These are phyloP conservation scores for Semotilus atromaculatus DNA, from an alignment of 2,797 vertebrate genomes.

Conservation along the genomic window DNA sequence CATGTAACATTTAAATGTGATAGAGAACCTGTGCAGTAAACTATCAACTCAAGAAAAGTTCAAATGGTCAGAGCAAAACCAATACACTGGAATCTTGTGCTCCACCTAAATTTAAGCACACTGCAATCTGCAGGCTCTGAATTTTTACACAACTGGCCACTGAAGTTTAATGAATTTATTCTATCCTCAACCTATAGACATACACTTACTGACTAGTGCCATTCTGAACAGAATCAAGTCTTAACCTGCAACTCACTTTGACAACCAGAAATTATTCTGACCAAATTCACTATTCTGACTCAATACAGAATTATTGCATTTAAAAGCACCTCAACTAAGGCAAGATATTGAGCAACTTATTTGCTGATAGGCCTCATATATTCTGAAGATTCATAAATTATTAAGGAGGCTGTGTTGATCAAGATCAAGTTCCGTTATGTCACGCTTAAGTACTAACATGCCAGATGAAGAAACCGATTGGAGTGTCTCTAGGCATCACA, in stretches of 20 bases:
- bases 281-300: background rate
- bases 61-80: background rate
- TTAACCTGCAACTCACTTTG: background rate
- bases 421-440: conserved; percentile 24
- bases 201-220: background rate
- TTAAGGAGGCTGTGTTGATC: background rate
- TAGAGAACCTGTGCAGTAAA: background rate
- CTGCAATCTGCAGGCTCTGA: background rate
- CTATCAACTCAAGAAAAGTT: background rate
- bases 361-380: background rate
- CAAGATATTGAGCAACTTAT: background rate
- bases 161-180: background rate
- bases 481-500: conserved; percentile 7
- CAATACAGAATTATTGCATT: background rate
- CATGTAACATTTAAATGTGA: background rate
- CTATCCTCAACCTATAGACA: background rate
- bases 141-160: background rate
- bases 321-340: background rate
- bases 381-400: background rate
- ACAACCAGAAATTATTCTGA: background rate
- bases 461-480: conserved; percentile 41
- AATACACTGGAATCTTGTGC: background rate
- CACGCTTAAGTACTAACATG: background rate
- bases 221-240: conserved; percentile 2
- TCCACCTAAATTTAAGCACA: no score